Evolutionary conservation across 2,888 invertebrate genomes (phyloP).

Genomic region (Abscondita cerata): DNA sequence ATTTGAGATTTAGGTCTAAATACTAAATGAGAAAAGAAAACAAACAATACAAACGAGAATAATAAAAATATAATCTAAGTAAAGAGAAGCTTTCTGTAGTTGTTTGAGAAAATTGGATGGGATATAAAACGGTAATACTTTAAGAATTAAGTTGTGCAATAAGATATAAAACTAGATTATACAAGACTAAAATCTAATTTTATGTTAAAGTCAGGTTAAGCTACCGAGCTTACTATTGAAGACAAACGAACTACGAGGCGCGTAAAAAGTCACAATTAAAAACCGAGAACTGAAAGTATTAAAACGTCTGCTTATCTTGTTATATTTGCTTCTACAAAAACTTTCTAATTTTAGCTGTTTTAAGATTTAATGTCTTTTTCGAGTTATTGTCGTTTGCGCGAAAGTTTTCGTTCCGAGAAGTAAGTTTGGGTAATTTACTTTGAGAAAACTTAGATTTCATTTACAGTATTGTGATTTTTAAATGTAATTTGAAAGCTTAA

Average conservation of each 20-base stretch:
- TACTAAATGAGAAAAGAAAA: not conserved
- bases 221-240: not conserved
- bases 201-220: constrained; percentile 1
- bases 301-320: not conserved
- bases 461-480: not conserved
- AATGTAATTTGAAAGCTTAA: not conserved
- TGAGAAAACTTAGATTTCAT: not conserved
- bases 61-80: not conserved
- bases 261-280: not conserved
- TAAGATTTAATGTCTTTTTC: not conserved
- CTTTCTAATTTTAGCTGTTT: not conserved
- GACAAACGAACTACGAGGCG: not conserved
- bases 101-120: not conserved
- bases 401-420: not conserved
- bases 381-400: not conserved
- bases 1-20: not conserved
- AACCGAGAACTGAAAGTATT: not conserved
- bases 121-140: not conserved
- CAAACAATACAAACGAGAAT: no score
- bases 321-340: not conserved
- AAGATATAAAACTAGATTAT: not conserved
- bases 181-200: not conserved
- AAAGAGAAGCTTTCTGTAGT: not conserved
- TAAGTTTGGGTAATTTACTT: not conserved
- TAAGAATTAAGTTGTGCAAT: not conserved